A percentile compares a stretch with the other conserved stretches of the same genome.
phyloP scores from a whole-genome alignment of 2,797 vertebrate genomes.

The Pantherophis vulpinus region DNA sequence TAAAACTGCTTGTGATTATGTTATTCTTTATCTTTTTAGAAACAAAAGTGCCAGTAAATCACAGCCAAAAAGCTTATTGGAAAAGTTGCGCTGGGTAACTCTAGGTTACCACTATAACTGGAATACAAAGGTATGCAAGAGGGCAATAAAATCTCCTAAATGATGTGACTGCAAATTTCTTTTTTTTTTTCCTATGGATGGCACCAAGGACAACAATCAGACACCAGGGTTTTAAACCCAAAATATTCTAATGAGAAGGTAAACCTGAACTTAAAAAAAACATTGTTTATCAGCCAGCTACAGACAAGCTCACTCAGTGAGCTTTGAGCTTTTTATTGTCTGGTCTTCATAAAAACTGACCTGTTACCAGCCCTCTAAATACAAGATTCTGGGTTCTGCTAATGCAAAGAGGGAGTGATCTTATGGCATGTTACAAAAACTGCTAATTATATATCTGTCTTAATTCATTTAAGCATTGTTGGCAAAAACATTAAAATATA shows the following conservation, averaged over 20 bases:
- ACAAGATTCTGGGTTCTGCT: not conserved
- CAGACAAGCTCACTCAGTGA: constrained; percentile 11
- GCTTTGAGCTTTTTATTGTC: constrained; percentile 26
- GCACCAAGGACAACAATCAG: not conserved
- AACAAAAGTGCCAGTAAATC: constrained; percentile 65
- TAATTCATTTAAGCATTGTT: not conserved
- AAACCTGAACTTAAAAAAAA: constrained; percentile 23
- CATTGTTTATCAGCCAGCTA: not conserved
- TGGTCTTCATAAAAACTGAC: constrained; percentile 21
- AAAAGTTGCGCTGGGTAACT: constrained; percentile 95
- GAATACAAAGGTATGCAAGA: constrained; percentile 86
- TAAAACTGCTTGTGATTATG: constrained; percentile 8
- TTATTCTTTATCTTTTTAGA: constrained; percentile 67
- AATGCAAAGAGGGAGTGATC: constrained; percentile 2
- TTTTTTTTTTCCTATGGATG: not conserved
- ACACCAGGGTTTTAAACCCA: not conserved
- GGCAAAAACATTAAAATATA: not conserved
- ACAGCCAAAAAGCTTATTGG: constrained; percentile 81
- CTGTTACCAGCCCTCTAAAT: constrained; percentile 22
- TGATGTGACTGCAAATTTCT: constrained; percentile 17
- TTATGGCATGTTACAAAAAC: not conserved
- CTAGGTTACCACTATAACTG: constrained; percentile 97
- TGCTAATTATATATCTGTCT: not conserved
- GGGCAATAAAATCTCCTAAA: not conserved
- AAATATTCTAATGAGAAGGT: constrained; percentile 30